phyloP scores from a whole-genome alignment of 1,140 invertebrate species.

The Holotrichia oblita region DNA sequence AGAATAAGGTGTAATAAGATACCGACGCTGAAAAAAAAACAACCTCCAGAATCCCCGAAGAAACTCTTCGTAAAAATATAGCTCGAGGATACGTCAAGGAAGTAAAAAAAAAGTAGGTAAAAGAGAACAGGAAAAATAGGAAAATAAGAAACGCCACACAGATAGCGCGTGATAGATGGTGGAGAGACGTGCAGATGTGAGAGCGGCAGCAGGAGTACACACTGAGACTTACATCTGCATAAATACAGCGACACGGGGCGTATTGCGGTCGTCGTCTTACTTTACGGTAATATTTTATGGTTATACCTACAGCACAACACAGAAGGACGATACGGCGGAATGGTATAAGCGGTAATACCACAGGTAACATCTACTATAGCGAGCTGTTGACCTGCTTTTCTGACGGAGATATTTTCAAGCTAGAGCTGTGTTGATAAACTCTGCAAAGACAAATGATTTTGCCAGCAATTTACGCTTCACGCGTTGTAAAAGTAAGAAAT shows the following conservation, averaged over 20 bases:
- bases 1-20: no score
- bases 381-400: neutral
- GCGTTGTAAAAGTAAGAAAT: no score
- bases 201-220: conserved; percentile 25
- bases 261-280: neutral
- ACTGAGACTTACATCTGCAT: conserved; percentile 43
- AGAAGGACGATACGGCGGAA: neutral
- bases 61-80: no score
- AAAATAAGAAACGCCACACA: conserved; percentile 36
- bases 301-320: neutral
- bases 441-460: no score
- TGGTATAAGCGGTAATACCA: neutral
- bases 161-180: conserved; percentile 46
- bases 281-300: neutral
- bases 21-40: no score
- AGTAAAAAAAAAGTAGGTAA: conserved; percentile 35
- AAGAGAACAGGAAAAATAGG: conserved; percentile 37
- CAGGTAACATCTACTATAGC: neutral
- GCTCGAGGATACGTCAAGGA: neutral
- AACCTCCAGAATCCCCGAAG: no score
- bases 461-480: no score
- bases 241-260: conserved; percentile 41
- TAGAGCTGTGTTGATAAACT: no score
- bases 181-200: conserved; percentile 44
- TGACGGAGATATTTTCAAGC: neutral